These are phyloP conservation scores for Melanaphis sacchari DNA, from an alignment of 1,140 invertebrate species.

Conservation along the genomic window DNA sequence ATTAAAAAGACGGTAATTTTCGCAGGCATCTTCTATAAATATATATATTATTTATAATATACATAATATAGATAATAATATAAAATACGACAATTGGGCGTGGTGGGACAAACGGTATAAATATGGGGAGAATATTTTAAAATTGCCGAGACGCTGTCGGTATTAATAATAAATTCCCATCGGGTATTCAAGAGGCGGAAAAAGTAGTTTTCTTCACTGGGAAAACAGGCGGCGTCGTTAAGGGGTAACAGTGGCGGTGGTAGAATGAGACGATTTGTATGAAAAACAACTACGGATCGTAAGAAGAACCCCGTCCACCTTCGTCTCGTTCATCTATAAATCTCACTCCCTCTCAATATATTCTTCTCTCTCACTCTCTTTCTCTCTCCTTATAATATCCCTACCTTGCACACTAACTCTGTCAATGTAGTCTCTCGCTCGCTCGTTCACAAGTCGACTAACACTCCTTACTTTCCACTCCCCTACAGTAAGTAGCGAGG, in stretches of 20 bases:
- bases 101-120: neutral
- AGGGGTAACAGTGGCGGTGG: neutral
- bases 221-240: neutral
- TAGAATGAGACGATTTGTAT: conserved; percentile 55
- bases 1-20: conserved; percentile 20
- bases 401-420: neutral
- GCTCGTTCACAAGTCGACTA: neutral
- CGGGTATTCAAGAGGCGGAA: conserved; percentile 53
- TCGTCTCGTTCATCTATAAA: neutral
- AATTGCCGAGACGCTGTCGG: conserved; percentile 38
- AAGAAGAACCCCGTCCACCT: conserved; percentile 14
- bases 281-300: conserved; percentile 51
- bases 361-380: neutral
- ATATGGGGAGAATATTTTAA: conserved; percentile 49
- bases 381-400: no score
- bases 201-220: neutral
- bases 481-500: neutral
- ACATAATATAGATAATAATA: neutral
- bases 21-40: neutral
- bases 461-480: neutral
- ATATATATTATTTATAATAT: neutral
- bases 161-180: conserved; percentile 56
- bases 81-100: neutral
- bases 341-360: neutral
- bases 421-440: neutral